Evolutionary conservation across 2,888 invertebrate genomes (phyloP).

Genomic region (Alviniconcha strummeri): DNA sequence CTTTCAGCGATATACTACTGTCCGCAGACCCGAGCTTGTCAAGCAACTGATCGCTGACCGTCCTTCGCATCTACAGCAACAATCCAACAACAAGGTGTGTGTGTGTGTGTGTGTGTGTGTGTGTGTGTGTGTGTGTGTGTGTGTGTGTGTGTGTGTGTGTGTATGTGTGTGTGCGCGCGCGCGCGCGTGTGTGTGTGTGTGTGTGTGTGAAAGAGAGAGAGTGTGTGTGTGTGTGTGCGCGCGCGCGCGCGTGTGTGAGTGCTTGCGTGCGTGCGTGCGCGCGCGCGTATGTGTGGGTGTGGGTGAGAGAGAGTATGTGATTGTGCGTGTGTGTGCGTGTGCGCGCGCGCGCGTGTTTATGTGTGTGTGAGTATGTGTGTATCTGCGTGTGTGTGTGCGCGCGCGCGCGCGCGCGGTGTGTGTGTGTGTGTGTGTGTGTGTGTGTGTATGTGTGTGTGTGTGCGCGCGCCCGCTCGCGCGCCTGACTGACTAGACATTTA

Average conservation of each 20-base stretch:
- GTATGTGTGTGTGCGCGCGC: neutral
- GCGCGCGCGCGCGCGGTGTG: too few relatives aligned
- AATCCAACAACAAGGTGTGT: neutral
- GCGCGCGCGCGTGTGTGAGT: neutral
- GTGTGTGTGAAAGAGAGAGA: neutral
- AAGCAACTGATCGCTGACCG: too few relatives aligned
- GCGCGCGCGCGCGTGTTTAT: neutral
- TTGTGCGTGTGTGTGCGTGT: neutral
- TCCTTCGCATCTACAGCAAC: too few relatives aligned
- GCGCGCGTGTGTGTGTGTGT: neutral
- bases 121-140: neutral
- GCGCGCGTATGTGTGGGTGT: neutral
- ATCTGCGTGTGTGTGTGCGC: neutral
- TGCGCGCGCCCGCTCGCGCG: neutral
- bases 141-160: neutral
- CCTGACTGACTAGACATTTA: neutral
- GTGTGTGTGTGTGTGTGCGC: neutral
- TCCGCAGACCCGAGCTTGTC: too few relatives aligned
- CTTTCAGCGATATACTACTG: too few relatives aligned
- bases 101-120: slow-evolving; percentile 11
- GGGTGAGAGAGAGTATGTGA: neutral
- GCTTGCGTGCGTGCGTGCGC: neutral
- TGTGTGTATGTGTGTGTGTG: neutral
- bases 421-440: neutral
- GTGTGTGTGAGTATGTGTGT: neutral